Evolutionary conservation across 2,888 invertebrate genomes (phyloP), one percentile per base, ranked within the genome.

Genomic region (Acronicta leporina): DNA sequence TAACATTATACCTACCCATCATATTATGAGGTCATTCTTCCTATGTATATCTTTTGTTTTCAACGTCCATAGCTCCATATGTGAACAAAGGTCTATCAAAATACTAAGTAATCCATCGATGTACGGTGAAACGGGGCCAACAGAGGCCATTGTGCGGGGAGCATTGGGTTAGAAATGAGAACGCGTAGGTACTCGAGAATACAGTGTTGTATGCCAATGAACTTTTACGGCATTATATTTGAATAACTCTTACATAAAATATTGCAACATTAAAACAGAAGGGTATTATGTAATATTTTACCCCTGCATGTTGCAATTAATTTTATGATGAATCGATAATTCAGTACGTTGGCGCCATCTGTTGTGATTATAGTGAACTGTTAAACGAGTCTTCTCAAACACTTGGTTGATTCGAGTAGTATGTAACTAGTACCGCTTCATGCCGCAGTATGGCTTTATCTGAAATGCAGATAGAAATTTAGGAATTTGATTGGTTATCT

Each of bases 341-440:
- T 47, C 5, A 11, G 7, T 7, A 16, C 13, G 10, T 9, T 52
- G 10, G 49, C 68, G 76, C 78, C 76, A 76, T 76, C 76, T 76
- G 16, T 65, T 50, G 43, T 4, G 11, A 6, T 11, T 7, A 38
- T 20, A 10, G 6, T 56, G 53, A 67, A 77, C 51, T 69, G 58
- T 49, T 46, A 48, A 5, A 14, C 2, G 15, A 45, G 38, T 54
- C 8, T 35, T 47, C 42, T 45, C 8, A 45, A 1, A 6, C 13
- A 15, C 27, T 15, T 38, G 27, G 25, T 9, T n/a, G 40, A n/a
- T 13, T 43, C 11, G 10, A 27, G 9, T 1, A 15, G 27, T 16
- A 40, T 5, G 11, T 27, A 33, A n/a, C 0, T 73, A 77, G 77
- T 75, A 54, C 75, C 41, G 42, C 13, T 33, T 14, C 16, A 0